Base-by-base conservation (phyloP, 2,113 vertebrate genomes). In the Carassius gibelio region DNA sequence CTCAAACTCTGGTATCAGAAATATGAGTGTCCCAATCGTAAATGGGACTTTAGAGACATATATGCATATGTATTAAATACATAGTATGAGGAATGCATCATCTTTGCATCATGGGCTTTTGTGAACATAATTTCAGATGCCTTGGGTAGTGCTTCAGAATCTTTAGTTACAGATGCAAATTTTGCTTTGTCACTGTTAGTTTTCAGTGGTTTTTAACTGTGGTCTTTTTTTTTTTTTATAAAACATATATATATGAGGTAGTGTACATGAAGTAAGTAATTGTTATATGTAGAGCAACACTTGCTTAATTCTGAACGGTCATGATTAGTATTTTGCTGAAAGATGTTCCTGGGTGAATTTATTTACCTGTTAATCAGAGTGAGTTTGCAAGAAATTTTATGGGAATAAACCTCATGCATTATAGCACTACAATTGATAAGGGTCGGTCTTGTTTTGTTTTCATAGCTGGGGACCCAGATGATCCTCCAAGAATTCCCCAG, bases 401-500 rank as follows among this genome's bases (percentile, higher is more conserved):
- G 36, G 36, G 9, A 19, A 21, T 34, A 19, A 38, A 19, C 34
- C 9, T 38, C 5, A 38, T 38, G 38, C 38, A 6, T 38, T 38
- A 38, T 30, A 30, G 38, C 38, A 38, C 7, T 38, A 38, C 38
- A 23, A 2, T 26, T 75, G 45, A 75, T 7, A 38, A 38, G 52
- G 55, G 36, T 26, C 26, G 48, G 9, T 48, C 8, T 8, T 23
- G 0, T 30, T 21, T 45, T 45, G 3, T 9, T 66, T 80, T 14
- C 36, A 88, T 89, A 99, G 98, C 98, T 93, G 98, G 98, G 91
- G 98, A 99, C 92, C 95, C 98, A 85, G 98, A 99, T 85, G 97
- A 99, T 90, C 98, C 98, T 89, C 98, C 98, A 92, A 99, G 97
- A 97, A 98, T 99, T 89, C 96, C 97, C n/a, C 96, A 96, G 75